Conservation (phyloP, 2,888 invertebrate species). For the Cistogaster globosa region DNA sequence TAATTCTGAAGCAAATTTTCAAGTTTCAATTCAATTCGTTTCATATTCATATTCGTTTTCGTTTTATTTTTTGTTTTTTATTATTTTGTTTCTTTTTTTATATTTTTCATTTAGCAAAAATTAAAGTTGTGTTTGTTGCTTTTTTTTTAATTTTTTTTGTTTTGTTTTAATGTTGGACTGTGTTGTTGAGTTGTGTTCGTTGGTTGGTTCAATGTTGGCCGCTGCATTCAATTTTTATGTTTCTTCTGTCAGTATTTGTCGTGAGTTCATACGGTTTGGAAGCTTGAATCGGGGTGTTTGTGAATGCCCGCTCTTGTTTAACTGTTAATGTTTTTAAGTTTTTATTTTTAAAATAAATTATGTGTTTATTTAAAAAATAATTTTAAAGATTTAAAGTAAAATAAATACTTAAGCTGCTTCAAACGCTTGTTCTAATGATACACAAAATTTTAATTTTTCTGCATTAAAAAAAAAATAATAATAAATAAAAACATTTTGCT, state of each 20-base stretch:
- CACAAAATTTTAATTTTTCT: neutral
- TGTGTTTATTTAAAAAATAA: constrained; percentile 5
- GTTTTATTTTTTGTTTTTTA: neutral
- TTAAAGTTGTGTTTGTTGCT: constrained; percentile 22
- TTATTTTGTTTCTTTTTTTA: constrained; percentile 9
- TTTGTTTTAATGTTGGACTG: constrained; percentile 22
- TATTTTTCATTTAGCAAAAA: constrained; percentile 22
- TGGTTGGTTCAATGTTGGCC: constrained; percentile 37
- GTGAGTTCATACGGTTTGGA: constrained; percentile 67
- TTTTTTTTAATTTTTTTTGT: no score
- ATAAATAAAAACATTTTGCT: neutral
- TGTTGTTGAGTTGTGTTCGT: constrained; percentile 32
- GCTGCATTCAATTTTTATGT: constrained; percentile 37
- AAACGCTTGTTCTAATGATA: neutral
- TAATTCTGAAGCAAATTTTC: constrained; percentile 28
- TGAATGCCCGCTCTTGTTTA: constrained; percentile 13
- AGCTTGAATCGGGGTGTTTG: constrained; percentile 29
- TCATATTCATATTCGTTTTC: constrained; percentile 18
- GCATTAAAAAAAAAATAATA: constrained; percentile 8
- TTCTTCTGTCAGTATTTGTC: constrained; percentile 65
- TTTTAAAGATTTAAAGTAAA: no score
- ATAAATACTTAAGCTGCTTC: constrained; percentile 6
- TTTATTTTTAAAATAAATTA: constrained; percentile 20
- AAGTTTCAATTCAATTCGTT: constrained; percentile 18
- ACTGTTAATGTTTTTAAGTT: constrained; percentile 22